These are phyloP conservation scores for Paramuricea clavata DNA, from an alignment of 92 coral and sea anemone genomes.

Conservation along the genomic window DNA sequence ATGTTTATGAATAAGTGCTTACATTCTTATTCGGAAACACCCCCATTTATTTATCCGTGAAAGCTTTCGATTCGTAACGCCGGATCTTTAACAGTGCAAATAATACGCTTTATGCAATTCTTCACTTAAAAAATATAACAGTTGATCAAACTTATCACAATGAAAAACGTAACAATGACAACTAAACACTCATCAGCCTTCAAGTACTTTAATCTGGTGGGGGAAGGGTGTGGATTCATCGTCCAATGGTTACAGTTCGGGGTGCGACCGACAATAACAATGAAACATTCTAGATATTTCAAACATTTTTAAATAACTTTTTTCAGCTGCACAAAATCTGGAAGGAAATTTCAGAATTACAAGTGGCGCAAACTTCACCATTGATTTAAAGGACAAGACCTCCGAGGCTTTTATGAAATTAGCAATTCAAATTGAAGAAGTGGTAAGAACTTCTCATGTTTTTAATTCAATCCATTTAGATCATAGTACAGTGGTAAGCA, in stretches of 20 bases:
- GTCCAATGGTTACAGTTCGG: too few relatives aligned
- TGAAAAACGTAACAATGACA: too few relatives aligned
- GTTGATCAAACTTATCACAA: too few relatives aligned
- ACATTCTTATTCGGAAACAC: background rate
- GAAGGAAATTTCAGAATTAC: conserved; percentile 8
- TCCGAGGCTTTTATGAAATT: conserved; percentile 5
- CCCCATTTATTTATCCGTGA: background rate
- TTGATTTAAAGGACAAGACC: background rate
- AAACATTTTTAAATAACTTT: background rate
- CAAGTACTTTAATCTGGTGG: too few relatives aligned
- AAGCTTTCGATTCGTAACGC: too few relatives aligned
- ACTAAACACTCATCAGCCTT: too few relatives aligned
- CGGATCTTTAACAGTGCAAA: too few relatives aligned
- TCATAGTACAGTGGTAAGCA: too few relatives aligned
- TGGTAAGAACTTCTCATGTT: background rate
- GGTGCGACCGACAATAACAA: too few relatives aligned
- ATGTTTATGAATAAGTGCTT: background rate
- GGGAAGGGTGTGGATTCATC: too few relatives aligned
- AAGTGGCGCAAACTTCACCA: conserved; percentile 2
- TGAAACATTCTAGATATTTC: background rate
- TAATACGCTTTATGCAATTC: too few relatives aligned
- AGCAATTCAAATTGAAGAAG: background rate
- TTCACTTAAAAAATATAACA: too few relatives aligned
- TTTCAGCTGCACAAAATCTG: background rate
- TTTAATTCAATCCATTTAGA: background rate